phyloP scores from a whole-genome alignment of 2,113 vertebrate species.

The Otolemur garnettii region DNA sequence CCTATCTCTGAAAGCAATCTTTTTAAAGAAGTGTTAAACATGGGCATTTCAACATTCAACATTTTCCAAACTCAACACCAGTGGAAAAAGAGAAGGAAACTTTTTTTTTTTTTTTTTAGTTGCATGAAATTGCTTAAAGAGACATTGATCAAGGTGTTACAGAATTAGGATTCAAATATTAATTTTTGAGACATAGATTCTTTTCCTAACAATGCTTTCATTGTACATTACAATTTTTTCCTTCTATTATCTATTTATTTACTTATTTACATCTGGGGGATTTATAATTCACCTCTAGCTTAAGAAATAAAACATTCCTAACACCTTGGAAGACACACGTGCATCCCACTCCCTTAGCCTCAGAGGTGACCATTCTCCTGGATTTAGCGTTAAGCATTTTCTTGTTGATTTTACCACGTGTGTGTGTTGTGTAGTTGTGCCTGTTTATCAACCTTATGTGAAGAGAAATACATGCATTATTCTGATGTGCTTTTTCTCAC shows the following conservation, averaged over 20 bases:
- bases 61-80: constrained; percentile 16
- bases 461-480: not conserved
- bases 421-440: not conserved
- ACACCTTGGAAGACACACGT: not conserved
- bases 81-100: not conserved
- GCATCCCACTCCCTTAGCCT: not conserved
- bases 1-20: not conserved
- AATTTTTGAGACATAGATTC: constrained; percentile 1
- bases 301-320: constrained; percentile 50
- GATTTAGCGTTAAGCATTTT: not conserved
- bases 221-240: constrained; percentile 18
- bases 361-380: not conserved
- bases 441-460: constrained; percentile 4
- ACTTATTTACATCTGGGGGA: not conserved
- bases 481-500: constrained; percentile 9
- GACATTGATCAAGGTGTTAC: not conserved
- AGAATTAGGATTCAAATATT: not conserved
- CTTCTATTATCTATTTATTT: not conserved
- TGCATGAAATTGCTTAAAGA: constrained; percentile 1
- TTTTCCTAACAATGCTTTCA: not conserved
- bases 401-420: not conserved
- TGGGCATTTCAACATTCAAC: not conserved
- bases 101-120: not conserved
- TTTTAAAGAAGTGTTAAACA: not conserved
- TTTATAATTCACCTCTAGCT: not conserved